Conservation (phyloP, 2,888 invertebrate genomes). For the Orchesellides sinensis region DNA sequence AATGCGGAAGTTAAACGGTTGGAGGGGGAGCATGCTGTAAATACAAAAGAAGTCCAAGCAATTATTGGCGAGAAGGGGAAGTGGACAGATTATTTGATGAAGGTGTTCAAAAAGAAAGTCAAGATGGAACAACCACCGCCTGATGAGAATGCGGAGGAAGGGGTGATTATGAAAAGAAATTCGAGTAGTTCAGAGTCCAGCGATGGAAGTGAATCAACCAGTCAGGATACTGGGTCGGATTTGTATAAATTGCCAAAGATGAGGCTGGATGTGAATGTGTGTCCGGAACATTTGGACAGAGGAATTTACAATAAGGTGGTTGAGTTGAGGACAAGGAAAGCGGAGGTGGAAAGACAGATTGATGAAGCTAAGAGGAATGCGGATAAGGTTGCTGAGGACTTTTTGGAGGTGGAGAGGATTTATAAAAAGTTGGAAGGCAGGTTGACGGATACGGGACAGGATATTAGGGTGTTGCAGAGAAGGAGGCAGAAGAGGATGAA, state of each 20-base stretch:
- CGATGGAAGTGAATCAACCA: conserved; percentile 65
- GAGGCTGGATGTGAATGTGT: conserved; percentile 68
- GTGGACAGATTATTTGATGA: conserved; percentile 86
- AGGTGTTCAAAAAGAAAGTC: conserved; percentile 90
- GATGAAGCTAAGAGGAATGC: conserved; percentile 68
- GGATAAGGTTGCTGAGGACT: conserved; percentile 62
- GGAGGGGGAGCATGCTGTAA: conserved; percentile 78
- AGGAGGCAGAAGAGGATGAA: conserved; percentile 88
- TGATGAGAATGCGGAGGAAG: background rate
- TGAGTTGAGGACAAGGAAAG: conserved; percentile 64
- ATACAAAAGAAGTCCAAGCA: conserved; percentile 81
- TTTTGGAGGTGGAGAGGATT: conserved; percentile 58
- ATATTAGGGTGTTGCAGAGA: conserved; percentile 78
- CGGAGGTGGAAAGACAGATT: conserved; percentile 63
- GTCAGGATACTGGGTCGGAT: conserved; percentile 69
- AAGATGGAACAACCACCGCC: conserved; percentile 82
- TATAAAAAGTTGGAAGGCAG: conserved; percentile 67
- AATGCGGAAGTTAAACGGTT: conserved; percentile 77
- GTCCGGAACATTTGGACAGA: conserved; percentile 71
- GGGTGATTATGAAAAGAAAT: background rate
- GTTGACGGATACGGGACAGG: conserved; percentile 68
- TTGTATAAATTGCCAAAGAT: conserved; percentile 68
- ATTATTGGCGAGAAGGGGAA: conserved; percentile 83
- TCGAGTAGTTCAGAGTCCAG: conserved; percentile 48
- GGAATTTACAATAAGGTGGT: conserved; percentile 67